Evolutionary conservation across 1,140 invertebrate genomes (phyloP).

Genomic region (Pararge aegeria): DNA sequence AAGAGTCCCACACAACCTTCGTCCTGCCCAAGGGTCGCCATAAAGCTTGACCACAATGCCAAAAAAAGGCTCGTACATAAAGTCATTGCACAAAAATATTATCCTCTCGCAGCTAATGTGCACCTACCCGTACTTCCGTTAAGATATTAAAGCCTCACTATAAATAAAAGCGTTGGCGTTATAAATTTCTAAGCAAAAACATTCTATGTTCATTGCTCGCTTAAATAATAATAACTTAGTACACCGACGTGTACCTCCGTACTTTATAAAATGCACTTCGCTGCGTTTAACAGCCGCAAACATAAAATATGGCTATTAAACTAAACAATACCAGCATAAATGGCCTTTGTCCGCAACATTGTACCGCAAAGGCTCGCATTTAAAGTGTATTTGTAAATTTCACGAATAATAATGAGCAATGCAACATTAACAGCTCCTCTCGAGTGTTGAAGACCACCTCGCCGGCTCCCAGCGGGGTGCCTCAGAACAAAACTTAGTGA

Average conservation of each 20-base stretch:
- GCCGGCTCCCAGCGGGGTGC: slow-evolving; percentile 50
- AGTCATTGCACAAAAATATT: neutral
- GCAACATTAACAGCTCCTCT: slow-evolving; percentile 28
- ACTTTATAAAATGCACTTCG: slow-evolving; percentile 42
- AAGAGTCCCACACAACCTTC: too few species aligned
- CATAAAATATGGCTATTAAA: slow-evolving; percentile 54
- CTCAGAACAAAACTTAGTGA: slow-evolving; percentile 60
- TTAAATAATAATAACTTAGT: slow-evolving; percentile 38
- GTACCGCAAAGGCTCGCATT: slow-evolving; percentile 34
- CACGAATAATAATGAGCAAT: slow-evolving; percentile 35
- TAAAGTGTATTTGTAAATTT: slow-evolving; percentile 38
- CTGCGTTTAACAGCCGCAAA: slow-evolving; percentile 42
- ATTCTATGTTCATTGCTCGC: slow-evolving; percentile 28
- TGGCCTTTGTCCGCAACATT: slow-evolving; percentile 45
- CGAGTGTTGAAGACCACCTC: slow-evolving; percentile 52
- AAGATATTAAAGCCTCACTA: slow-evolving; percentile 19
- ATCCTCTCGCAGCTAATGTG: neutral
- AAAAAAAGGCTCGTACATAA: too few species aligned
- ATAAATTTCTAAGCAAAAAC: slow-evolving; percentile 31
- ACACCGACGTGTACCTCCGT: slow-evolving; percentile 24
- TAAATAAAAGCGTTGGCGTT: slow-evolving; percentile 19
- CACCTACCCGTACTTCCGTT: slow-evolving; percentile 15
- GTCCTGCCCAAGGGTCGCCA: too few species aligned
- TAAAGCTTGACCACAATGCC: too few species aligned
- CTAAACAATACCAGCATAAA: slow-evolving; percentile 50